A percentile compares a stretch with the other conserved stretches of the same genome.
phyloP scores from a whole-genome alignment of 2,797 vertebrate species.

The Peromyscus nudipes region DNA sequence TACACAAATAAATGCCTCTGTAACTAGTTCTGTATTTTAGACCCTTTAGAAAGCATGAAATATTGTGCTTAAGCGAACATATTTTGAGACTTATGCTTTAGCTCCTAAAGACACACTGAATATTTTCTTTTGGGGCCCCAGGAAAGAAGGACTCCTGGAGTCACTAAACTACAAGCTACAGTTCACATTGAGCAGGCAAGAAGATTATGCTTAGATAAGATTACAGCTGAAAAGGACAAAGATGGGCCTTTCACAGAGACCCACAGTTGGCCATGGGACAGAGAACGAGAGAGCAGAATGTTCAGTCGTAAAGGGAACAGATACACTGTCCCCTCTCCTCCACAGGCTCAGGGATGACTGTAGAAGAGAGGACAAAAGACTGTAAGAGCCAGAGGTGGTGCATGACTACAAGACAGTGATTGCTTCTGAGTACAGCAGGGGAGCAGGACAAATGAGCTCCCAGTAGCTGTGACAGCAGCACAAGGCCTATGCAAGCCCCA shows the following conservation, averaged over 20 bases:
- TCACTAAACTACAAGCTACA: not conserved
- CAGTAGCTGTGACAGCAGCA: too few species aligned
- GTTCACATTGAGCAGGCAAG: not conserved
- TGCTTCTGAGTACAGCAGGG: not conserved
- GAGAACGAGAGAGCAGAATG: too few species aligned
- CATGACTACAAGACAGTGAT: not conserved
- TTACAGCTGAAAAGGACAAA: not conserved
- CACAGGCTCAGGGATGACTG: not conserved
- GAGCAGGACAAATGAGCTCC: not conserved
- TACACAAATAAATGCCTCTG: not conserved
- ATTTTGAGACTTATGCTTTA: slow-evolving; percentile 22
- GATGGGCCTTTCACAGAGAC: not conserved
- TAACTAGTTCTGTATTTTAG: not conserved
- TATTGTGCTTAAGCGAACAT: slow-evolving; percentile 25
- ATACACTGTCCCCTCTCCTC: too few species aligned
- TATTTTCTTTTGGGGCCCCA: not conserved
- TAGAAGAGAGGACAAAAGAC: not conserved
- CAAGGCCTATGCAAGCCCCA: not conserved
- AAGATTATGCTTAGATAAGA: not conserved
- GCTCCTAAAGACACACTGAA: not conserved
- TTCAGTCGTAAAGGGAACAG: too few species aligned
- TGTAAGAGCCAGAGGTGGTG: fast-evolving
- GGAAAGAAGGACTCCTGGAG: not conserved
- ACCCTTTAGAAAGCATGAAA: not conserved
- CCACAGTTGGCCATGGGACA: not conserved